These are phyloP conservation scores for Menidia beryllina DNA, from an alignment of 2,113 vertebrate genomes.

Conservation along the genomic window DNA sequence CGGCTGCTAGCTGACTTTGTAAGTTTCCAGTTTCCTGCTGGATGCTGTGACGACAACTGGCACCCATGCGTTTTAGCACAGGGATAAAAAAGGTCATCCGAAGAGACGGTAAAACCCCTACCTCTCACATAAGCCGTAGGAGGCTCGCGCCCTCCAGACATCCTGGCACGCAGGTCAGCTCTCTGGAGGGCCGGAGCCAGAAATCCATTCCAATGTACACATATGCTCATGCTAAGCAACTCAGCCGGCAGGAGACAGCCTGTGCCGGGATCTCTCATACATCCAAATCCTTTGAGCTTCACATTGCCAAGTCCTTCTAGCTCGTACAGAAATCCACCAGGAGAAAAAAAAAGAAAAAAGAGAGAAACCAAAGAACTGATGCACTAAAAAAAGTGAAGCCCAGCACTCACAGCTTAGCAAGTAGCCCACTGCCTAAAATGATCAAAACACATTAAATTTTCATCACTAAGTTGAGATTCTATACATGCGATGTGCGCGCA, in stretches of 20 bases:
- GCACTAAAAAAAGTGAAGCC: conserved; percentile 28
- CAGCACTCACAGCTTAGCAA: conserved; percentile 10
- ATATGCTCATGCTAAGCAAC: conserved; percentile 51
- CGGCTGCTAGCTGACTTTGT: conserved; percentile 57
- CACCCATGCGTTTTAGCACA: conserved; percentile 24
- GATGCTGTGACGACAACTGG: conserved; percentile 47
- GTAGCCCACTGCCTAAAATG: conserved; percentile 46
- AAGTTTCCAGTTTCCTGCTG: conserved; percentile 43
- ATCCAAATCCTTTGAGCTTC: conserved; percentile 45
- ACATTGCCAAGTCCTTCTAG: conserved; percentile 19
- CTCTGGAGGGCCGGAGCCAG: conserved; percentile 26
- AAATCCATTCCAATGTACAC: conserved; percentile 35
- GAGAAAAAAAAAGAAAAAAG: conserved; percentile 1
- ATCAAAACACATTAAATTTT: conserved; percentile 72
- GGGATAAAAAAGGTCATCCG: conserved; percentile 58
- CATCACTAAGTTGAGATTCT: conserved; percentile 61
- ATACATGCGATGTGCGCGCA: conserved; percentile 40
- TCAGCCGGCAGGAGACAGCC: conserved; percentile 38
- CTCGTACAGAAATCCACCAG: conserved; percentile 23
- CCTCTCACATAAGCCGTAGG: conserved; percentile 21
- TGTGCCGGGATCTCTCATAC: conserved; percentile 34
- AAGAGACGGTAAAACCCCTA: conserved; percentile 44
- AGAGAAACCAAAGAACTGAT: no score
- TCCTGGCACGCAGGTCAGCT: conserved; percentile 54
- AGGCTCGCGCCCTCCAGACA: conserved; percentile 22